Conservation (phyloP, 1,140 invertebrate species). For the Lineus longissimus region DNA sequence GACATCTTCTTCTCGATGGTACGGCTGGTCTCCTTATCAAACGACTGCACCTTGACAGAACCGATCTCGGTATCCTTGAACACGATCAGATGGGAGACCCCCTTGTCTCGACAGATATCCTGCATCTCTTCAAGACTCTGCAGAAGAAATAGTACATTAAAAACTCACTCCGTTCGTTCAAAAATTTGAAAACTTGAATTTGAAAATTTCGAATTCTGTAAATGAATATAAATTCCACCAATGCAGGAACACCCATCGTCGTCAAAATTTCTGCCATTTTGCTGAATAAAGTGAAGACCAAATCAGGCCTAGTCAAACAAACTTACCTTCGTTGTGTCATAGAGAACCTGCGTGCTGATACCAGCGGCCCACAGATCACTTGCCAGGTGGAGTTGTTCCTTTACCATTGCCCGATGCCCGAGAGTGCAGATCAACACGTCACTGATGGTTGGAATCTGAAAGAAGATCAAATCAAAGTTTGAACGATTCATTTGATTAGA, state of each 20-base stretch:
- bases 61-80: conserved; percentile 66
- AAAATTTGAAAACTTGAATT: neutral
- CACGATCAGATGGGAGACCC: conserved; percentile 65
- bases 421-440: conserved; percentile 68
- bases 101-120: conserved; percentile 63
- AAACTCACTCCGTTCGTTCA: neutral
- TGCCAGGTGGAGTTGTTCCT: conserved; percentile 63
- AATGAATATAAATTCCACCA: neutral
- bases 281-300: too few relatives aligned
- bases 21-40: too few relatives aligned
- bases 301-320: too few relatives aligned
- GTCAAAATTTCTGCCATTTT: too few relatives aligned
- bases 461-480: conserved; percentile 18
- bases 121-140: conserved; percentile 65
- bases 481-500: neutral
- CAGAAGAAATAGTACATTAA: conserved; percentile 30
- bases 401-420: conserved; percentile 58
- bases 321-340: conserved; percentile 53
- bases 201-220: neutral
- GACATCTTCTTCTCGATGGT: too few relatives aligned
- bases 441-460: conserved; percentile 42
- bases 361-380: conserved; percentile 61
- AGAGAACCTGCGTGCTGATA: conserved; percentile 57
- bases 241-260: too few relatives aligned
- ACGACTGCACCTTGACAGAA: conserved; percentile 55